These are phyloP conservation scores for Rhaphigaster nebulosa DNA, from an alignment of 2,888 invertebrate genomes.

Conservation along the genomic window DNA sequence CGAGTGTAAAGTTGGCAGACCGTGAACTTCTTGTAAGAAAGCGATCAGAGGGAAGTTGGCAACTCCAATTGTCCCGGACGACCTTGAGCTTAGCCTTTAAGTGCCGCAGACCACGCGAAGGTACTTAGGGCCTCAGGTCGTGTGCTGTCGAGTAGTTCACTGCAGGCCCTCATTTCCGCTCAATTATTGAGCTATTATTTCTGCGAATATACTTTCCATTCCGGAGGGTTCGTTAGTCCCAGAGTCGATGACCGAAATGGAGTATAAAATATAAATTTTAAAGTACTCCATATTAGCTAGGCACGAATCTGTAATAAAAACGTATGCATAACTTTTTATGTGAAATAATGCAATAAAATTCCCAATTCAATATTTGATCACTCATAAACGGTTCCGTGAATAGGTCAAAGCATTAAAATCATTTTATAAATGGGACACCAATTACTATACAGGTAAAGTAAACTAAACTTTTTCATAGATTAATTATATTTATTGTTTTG, in stretches of 20 bases:
- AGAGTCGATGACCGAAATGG: not conserved
- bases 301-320: not conserved
- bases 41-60: not conserved
- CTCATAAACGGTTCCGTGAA: not conserved
- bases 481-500: too few relatives aligned
- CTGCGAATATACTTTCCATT: not conserved
- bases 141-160: slow-evolving; percentile 1
- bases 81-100: not conserved
- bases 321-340: not conserved
- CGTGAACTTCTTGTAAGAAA: not conserved
- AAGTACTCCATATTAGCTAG: not conserved
- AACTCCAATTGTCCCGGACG: not conserved
- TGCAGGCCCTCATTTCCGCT: not conserved
- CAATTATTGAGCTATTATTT: slow-evolving; percentile 7
- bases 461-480: not conserved
- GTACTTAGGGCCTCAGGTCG: not conserved
- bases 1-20: not conserved
- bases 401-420: not conserved
- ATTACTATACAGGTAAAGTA: not conserved
- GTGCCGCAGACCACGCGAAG: not conserved
- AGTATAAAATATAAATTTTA: not conserved
- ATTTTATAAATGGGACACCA: not conserved
- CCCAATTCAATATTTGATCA: too few relatives aligned
- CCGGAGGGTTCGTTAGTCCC: slow-evolving; percentile 10
- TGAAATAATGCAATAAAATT: not conserved